phyloP scores from a whole-genome alignment of 2,888 invertebrate species.

The Drosophila heteroneura region DNA sequence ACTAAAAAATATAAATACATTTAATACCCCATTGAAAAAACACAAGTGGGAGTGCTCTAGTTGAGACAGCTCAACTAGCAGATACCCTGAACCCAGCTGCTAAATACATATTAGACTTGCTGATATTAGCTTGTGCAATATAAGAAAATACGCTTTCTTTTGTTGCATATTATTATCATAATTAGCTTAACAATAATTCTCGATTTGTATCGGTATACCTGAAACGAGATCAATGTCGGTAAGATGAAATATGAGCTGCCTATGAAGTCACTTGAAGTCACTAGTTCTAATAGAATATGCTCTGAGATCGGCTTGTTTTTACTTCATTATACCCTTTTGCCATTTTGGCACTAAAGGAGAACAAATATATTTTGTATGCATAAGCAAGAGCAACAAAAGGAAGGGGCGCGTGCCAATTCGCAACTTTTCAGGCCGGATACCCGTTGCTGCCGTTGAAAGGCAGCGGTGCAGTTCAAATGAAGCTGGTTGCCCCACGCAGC shows the following conservation, averaged over 20 bases:
- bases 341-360: neutral
- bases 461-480: constrained; percentile 50
- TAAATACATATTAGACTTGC: neutral
- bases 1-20: constrained; percentile 70
- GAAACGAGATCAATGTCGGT: neutral
- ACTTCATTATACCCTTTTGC: neutral
- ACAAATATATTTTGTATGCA: constrained; percentile 4
- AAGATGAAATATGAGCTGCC: neutral
- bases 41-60: neutral
- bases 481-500: constrained; percentile 31
- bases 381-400: constrained; percentile 12
- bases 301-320: neutral
- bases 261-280: neutral
- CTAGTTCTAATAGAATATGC: neutral
- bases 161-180: neutral
- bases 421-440: constrained; percentile 50
- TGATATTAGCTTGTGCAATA: neutral
- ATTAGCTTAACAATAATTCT: neutral
- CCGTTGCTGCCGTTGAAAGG: constrained; percentile 44
- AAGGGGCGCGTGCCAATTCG: constrained; percentile 62
- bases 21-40: constrained; percentile 48
- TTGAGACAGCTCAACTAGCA: neutral
- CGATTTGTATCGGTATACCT: neutral
- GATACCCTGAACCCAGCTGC: neutral
- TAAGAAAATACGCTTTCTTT: neutral